Percentiles rank a stretch among this genome's conserved stretches.
These are phyloP conservation scores for Acrocephalus arundinaceus DNA, from an alignment of 2,113 vertebrate genomes.

Conservation along the genomic window DNA sequence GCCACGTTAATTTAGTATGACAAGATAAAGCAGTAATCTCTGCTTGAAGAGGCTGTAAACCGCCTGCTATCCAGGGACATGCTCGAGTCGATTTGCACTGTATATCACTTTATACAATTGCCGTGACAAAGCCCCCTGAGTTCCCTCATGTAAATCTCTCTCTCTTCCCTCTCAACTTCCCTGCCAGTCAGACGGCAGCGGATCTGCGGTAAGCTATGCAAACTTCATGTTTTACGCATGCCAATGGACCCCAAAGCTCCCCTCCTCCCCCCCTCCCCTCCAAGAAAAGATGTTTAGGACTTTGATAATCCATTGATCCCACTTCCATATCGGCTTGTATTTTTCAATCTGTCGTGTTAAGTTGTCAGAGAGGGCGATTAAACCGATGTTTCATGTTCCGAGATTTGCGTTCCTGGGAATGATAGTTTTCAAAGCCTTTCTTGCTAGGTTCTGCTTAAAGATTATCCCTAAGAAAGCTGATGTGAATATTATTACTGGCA, in stretches of 20 bases:
- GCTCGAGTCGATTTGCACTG: slow-evolving; percentile 83
- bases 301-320: slow-evolving; percentile 87
- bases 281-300: slow-evolving; percentile 77
- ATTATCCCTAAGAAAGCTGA: slow-evolving; percentile 79
- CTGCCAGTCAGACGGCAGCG: slow-evolving; percentile 75
- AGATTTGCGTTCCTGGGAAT: slow-evolving; percentile 77
- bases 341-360: slow-evolving; percentile 80
- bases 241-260: slow-evolving; percentile 62
- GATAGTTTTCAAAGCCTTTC: slow-evolving; percentile 78
- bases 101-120: slow-evolving; percentile 89
- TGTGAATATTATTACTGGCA: slow-evolving; percentile 73
- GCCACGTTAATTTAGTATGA: slow-evolving; percentile 93
- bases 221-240: slow-evolving; percentile 75
- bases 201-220: slow-evolving; percentile 71
- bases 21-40: slow-evolving; percentile 98
- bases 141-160: slow-evolving; percentile 83
- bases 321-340: slow-evolving; percentile 78
- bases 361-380: slow-evolving; percentile 80
- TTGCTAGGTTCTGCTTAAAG: slow-evolving; percentile 74
- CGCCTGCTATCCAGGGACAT: slow-evolving; percentile 80
- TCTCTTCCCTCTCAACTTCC: slow-evolving; percentile 68
- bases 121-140: slow-evolving; percentile 84
- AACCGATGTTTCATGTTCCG: slow-evolving; percentile 76
- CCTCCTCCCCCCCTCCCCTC: not conserved
- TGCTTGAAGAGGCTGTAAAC: slow-evolving; percentile 79